Evolutionary conservation across 2,888 invertebrate genomes (phyloP).

Genomic region (Bibio marci): DNA sequence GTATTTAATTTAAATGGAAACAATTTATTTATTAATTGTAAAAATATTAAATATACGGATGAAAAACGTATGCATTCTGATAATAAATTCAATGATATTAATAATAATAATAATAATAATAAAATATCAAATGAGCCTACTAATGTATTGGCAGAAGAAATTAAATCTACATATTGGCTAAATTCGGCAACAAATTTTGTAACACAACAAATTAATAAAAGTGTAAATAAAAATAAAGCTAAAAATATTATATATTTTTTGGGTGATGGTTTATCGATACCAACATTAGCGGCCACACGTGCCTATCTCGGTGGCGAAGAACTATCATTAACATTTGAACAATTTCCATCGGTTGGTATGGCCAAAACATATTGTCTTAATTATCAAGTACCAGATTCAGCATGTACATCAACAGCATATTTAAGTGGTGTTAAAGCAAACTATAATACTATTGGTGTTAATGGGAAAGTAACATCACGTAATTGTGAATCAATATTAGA

Average conservation of each 20-base stretch:
- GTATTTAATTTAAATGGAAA: too few species aligned
- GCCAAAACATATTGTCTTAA: constrained; percentile 49
- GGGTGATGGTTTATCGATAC: constrained; percentile 77
- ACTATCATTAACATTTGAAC: constrained; percentile 50
- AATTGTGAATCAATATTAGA: constrained; percentile 44
- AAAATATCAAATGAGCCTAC: constrained; percentile 18
- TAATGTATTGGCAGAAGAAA: too few species aligned
- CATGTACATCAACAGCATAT: constrained; percentile 67
- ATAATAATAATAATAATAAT: too few species aligned
- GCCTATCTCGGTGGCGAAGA: constrained; percentile 64
- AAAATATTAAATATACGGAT: too few species aligned
- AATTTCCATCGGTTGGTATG: constrained; percentile 55
- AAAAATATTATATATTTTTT: constrained; percentile 69
- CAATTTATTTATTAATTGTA: too few species aligned
- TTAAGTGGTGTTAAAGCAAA: constrained; percentile 63
- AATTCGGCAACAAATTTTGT: constrained; percentile 16
- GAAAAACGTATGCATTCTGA: too few species aligned
- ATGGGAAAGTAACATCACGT: constrained; percentile 40
- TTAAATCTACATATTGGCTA: constrained; percentile 17
- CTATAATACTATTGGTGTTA: constrained; percentile 56
- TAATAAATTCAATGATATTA: too few species aligned
- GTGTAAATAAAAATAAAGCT: constrained; percentile 32
- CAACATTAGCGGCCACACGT: constrained; percentile 62
- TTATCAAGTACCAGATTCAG: constrained; percentile 63
- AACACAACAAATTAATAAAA: constrained; percentile 17